A percentile compares a stretch with the other conserved stretches of the same genome.
Conservation (phyloP, 2,888 invertebrate genomes). For the Lagria hirta region DNA sequence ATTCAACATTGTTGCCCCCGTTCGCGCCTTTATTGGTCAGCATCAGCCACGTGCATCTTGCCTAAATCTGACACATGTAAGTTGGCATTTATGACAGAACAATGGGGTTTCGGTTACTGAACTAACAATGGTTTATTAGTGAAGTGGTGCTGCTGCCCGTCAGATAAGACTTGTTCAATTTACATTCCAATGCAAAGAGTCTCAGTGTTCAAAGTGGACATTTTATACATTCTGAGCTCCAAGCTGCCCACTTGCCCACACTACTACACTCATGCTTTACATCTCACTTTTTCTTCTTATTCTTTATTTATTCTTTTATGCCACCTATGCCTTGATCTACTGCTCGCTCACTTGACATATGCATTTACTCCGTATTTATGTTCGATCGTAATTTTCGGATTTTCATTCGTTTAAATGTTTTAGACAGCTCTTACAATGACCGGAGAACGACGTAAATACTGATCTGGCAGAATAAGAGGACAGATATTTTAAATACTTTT, state of each 20-base stretch:
- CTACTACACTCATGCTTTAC: conserved; percentile 28
- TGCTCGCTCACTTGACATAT: conserved; percentile 15
- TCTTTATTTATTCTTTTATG: too few relatives aligned
- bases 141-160: conserved; percentile 49
- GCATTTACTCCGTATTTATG: conserved; percentile 41
- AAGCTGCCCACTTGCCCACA: conserved; percentile 43
- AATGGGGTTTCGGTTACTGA: conserved; percentile 51
- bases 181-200: conserved; percentile 52
- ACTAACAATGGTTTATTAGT: conserved; percentile 54
- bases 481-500: conserved; percentile 21
- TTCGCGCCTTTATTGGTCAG: too few relatives aligned
- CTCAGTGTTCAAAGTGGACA: conserved; percentile 51
- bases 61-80: conserved; percentile 39
- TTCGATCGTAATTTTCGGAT: conserved; percentile 44
- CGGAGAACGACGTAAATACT: conserved; percentile 34
- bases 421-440: conserved; percentile 40
- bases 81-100: conserved; percentile 43
- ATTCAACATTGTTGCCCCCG: too few relatives aligned
- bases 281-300: too few relatives aligned
- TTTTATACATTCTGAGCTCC: conserved; percentile 49
- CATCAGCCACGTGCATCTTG: conserved; percentile 30
- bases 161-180: conserved; percentile 54
- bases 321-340: conserved; percentile 23
- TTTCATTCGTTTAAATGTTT: conserved; percentile 44
- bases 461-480: conserved; percentile 24